Percentiles rank a stretch among this genome's conserved stretches.
Conservation (phyloP, 2,797 vertebrate genomes). For the Calcarius lapponicus region DNA sequence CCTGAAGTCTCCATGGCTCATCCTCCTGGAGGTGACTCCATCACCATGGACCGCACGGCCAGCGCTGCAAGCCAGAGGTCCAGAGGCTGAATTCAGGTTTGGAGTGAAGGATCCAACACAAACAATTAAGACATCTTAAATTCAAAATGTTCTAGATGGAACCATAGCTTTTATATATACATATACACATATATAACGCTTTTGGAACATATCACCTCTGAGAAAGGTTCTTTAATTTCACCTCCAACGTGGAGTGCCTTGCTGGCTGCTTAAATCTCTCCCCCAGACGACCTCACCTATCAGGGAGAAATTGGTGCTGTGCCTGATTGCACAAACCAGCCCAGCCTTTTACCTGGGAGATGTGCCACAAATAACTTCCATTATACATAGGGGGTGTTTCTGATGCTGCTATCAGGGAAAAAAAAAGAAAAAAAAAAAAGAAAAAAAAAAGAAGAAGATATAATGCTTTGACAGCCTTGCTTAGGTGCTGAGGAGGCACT, state of each 20-base stretch:
- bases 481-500: slow-evolving; percentile 18
- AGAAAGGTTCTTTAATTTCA: slow-evolving; percentile 41
- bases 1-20: neutral
- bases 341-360: slow-evolving; percentile 41
- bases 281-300: neutral
- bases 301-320: slow-evolving; percentile 44
- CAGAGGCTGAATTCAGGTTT: neutral
- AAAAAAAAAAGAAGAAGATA: neutral
- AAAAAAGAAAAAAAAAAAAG: neutral
- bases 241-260: neutral
- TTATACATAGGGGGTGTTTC: neutral
- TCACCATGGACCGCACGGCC: fast-evolving
- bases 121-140: neutral
- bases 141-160: neutral
- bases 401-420: slow-evolving; percentile 8
- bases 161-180: neutral
- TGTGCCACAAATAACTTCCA: slow-evolving; percentile 50
- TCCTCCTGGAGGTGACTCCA: neutral
- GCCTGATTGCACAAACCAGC: slow-evolving; percentile 56
- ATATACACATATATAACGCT: neutral
- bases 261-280: slow-evolving; percentile 5
- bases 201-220: neutral
- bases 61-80: neutral
- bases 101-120: neutral
- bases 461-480: neutral